These are phyloP conservation scores for Drosophila tsacasi DNA, from an alignment of 1,140 invertebrate genomes.

Conservation along the genomic window DNA sequence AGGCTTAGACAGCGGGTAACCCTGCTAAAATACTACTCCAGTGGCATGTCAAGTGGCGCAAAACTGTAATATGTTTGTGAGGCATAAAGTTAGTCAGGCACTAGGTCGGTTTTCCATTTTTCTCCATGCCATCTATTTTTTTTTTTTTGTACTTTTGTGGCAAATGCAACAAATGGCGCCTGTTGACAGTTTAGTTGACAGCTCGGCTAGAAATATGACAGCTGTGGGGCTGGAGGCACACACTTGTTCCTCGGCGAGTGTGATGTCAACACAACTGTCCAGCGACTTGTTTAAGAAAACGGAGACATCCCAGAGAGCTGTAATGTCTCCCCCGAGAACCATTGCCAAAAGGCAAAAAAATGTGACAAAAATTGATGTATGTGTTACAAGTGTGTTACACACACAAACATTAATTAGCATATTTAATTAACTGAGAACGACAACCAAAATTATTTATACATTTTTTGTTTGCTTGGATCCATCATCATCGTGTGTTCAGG, in stretches of 20 bases:
- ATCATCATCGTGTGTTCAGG: conserved; percentile 14
- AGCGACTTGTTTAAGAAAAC: conserved; percentile 39
- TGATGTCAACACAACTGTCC: conserved; percentile 44
- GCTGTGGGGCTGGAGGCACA: conserved; percentile 37
- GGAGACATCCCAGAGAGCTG: conserved; percentile 2
- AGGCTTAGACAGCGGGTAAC: neutral
- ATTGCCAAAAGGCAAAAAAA: conserved; percentile 13
- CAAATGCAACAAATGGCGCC: conserved; percentile 33
- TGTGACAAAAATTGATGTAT: conserved; percentile 29
- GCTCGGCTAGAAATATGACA: conserved; percentile 67
- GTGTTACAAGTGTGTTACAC: conserved; percentile 2
- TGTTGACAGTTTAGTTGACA: conserved; percentile 69
- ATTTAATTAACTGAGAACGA: conserved; percentile 62
- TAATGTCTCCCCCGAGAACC: conserved; percentile 28
- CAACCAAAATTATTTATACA: conserved; percentile 29
- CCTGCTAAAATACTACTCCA: conserved; percentile 8
- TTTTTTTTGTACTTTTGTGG: conserved; percentile 4
- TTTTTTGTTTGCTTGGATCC: neutral
- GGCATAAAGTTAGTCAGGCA: conserved; percentile 35
- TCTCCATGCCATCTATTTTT: neutral
- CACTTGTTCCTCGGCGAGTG: conserved; percentile 6
- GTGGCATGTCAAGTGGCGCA: conserved; percentile 24
- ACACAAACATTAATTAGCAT: conserved; percentile 67
- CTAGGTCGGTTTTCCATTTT: conserved; percentile 31
- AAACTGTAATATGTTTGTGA: conserved; percentile 49